Conservation (phyloP, 2,113 vertebrate genomes). For the Mustela lutreola region DNA sequence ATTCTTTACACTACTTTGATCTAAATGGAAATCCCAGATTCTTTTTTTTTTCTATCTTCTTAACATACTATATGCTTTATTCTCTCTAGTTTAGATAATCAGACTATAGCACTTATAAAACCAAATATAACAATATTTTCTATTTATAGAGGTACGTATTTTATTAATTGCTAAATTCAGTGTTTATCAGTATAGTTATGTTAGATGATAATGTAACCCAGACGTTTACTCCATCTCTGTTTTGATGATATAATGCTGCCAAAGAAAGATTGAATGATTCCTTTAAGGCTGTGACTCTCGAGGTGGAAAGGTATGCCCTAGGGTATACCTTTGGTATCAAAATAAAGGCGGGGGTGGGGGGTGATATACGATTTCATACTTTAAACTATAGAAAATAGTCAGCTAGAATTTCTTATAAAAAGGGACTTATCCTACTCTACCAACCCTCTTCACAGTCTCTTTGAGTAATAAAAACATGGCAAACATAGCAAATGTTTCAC, state of each 20-base stretch:
- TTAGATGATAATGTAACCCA: neutral
- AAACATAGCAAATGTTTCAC: neutral
- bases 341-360: neutral
- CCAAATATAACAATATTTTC: neutral
- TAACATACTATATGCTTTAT: neutral
- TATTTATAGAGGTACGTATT: neutral
- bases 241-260: neutral
- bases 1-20: slow-evolving; percentile 48
- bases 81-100: neutral
- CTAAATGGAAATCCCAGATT: neutral
- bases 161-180: neutral
- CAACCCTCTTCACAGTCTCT: neutral
- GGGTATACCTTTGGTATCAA: neutral
- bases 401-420: neutral
- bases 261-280: neutral
- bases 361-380: neutral
- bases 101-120: neutral
- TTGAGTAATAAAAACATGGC: neutral
- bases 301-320: neutral
- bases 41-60: neutral
- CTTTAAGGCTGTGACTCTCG: neutral
- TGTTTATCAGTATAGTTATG: neutral
- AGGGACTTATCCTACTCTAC: neutral
- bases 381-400: neutral
- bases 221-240: neutral